Conservation (phyloP, 2,113 vertebrate species). For the Triplophysa tibetana region DNA sequence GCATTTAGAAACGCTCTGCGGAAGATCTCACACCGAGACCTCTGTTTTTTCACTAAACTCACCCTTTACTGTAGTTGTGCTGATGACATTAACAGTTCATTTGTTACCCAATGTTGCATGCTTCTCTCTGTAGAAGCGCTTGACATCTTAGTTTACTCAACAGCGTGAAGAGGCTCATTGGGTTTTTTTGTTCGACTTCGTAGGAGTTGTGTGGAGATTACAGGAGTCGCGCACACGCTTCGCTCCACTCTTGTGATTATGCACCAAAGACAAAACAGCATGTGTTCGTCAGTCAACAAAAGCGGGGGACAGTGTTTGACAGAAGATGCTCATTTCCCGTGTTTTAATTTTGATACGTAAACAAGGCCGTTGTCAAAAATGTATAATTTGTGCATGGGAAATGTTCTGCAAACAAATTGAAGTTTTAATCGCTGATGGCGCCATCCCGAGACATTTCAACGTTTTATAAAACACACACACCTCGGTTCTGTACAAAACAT, state of each 20-base stretch:
- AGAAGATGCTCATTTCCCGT: slow-evolving; percentile 27
- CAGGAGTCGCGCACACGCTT: not conserved
- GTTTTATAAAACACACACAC: not conserved
- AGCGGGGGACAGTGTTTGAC: slow-evolving; percentile 1
- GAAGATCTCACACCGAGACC: not conserved
- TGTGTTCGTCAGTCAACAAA: slow-evolving; percentile 38
- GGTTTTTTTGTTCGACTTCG: slow-evolving; percentile 15
- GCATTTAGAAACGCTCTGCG: slow-evolving; percentile 7
- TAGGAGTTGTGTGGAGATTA: slow-evolving; percentile 18
- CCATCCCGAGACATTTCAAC: not conserved
- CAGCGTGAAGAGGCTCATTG: slow-evolving; percentile 17
- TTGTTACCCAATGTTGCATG: slow-evolving; percentile 35
- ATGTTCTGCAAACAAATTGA: slow-evolving; percentile 33
- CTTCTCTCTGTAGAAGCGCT: not conserved
- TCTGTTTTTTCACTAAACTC: slow-evolving; percentile 5
- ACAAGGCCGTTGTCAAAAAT: slow-evolving; percentile 22
- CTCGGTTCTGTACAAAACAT: not conserved
- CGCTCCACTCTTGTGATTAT: slow-evolving; percentile 38
- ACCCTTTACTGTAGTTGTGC: slow-evolving; percentile 12
- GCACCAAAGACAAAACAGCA: slow-evolving; percentile 36
- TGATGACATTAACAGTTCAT: slow-evolving; percentile 32
- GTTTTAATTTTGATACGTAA: slow-evolving; percentile 19
- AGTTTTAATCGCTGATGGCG: not conserved
- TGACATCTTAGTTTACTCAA: slow-evolving; percentile 35
- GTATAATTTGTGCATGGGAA: slow-evolving; percentile 37